Evolutionary conservation across 1,140 invertebrate genomes (phyloP).

Genomic region (Tetramorium simillimum): DNA sequence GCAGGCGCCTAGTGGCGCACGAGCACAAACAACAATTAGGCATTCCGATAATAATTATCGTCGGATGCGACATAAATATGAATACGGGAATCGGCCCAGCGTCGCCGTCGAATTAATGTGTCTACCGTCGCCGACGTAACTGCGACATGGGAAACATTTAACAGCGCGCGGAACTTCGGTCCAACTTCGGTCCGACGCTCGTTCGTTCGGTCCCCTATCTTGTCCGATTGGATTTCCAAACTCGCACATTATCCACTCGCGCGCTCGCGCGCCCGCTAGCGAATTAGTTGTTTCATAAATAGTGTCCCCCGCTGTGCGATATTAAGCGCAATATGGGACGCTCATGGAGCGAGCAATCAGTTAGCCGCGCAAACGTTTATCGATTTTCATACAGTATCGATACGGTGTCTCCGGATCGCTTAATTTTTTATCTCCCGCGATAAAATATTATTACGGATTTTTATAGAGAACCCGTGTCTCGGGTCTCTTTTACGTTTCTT

Average conservation of each 20-base stretch:
- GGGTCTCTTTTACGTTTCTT: neutral
- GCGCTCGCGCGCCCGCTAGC: slow-evolving; percentile 1
- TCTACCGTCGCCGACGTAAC: slow-evolving; percentile 6
- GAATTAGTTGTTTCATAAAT: slow-evolving; percentile 52
- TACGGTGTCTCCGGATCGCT: too few species aligned
- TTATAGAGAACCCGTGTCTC: neutral
- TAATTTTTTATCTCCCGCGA: neutral
- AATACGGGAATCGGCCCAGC: slow-evolving; percentile 71
- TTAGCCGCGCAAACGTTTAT: neutral
- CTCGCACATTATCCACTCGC: slow-evolving; percentile 34
- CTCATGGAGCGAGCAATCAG: neutral
- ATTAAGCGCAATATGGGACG: neutral
- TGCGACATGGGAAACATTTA: slow-evolving; percentile 57
- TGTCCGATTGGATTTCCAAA: slow-evolving; percentile 45
- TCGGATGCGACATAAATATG: slow-evolving; percentile 75
- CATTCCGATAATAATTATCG: slow-evolving; percentile 77
- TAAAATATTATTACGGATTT: neutral
- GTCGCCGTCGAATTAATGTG: slow-evolving; percentile 66
- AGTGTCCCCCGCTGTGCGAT: neutral
- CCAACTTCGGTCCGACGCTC: slow-evolving; percentile 29
- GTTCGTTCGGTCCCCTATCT: slow-evolving; percentile 10
- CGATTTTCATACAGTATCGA: neutral
- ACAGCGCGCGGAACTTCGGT: slow-evolving; percentile 34
- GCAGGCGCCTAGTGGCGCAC: neutral
- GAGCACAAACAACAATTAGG: slow-evolving; percentile 76